Conservation (phyloP, 2,797 vertebrate species). For the Lemur catta region DNA sequence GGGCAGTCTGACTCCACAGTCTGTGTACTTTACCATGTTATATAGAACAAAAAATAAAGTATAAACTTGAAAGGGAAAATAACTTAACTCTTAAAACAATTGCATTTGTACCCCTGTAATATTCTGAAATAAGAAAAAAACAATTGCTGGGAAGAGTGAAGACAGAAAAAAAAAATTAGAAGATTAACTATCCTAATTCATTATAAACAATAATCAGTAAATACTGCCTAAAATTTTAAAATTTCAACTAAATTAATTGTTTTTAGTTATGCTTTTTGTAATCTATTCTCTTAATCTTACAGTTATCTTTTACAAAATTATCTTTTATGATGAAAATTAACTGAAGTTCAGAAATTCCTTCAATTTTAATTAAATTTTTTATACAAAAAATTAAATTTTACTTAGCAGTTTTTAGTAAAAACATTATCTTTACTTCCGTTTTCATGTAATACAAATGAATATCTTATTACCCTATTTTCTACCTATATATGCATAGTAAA, state of each 20-base stretch:
- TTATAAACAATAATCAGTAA: not conserved
- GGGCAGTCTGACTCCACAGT: not conserved
- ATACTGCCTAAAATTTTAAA: not conserved
- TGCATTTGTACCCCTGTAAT: too few species aligned
- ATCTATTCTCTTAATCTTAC: not conserved
- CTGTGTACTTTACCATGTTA: not conserved
- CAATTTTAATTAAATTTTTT: not conserved
- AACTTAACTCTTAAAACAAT: not conserved
- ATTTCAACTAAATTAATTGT: not conserved
- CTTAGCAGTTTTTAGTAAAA: not conserved
- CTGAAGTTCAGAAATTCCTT: not conserved
- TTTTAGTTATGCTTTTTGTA: not conserved
- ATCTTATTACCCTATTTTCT: not conserved
- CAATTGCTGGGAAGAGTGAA: not conserved
- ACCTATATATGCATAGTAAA: not conserved
- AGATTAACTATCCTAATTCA: not conserved
- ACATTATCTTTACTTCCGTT: not conserved
- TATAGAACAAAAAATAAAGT: not conserved
- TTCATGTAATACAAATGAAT: not conserved
- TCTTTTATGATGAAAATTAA: not conserved
- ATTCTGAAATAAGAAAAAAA: not conserved
- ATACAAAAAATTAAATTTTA: not conserved
- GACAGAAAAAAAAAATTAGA: not conserved
- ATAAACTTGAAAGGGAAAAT: not conserved
- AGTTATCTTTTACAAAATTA: not conserved